Evolutionary conservation across 2,888 invertebrate genomes (phyloP), one percentile per base, ranked within the genome.

Genomic region (Argyresthia goedartella): DNA sequence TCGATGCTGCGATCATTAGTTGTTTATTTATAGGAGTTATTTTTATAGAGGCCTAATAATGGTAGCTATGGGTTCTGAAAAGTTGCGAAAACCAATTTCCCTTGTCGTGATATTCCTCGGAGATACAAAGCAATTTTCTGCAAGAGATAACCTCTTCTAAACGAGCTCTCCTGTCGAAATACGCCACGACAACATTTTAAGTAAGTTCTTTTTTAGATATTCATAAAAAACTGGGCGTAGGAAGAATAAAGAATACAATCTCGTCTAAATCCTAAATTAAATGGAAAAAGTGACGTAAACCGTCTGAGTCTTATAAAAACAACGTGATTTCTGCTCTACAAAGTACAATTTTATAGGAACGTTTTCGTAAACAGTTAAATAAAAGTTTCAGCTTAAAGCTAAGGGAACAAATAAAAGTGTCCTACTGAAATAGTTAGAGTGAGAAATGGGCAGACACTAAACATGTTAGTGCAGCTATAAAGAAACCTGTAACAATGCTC

Each of bases 91-190:
- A 72, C 67, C 70, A 67, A 65, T 75, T 75, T 72, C 67, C 72
- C 66, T 68, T 60, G 64, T 67, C 68, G 66, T 69, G 72, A 77
- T 76, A 80, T 81, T 82, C 77, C 81, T 81, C 75, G 64, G 81
- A 81, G 81, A 81, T 80, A 76, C 76, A 73, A 79, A 80, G 77
- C 79, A 82, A 82, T 82, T 81, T 82, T 80, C 80, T 81, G 73
- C 73, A 67, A 76, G 76, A 77, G 73, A 76, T 77, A 77, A 76
- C 75, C 71, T 73, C 67, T 39, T 73, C 68, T 75, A 73, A 75
- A 72, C 73, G 73, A 66, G 67, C 73, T 75, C 36, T 39, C 16
- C 14, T 41, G 39, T 49, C 49, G 25, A 15, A 49, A 35, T 35
- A 49, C 49, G 36, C 9, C 39, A 25, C 25, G 9, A 36, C 49